These are phyloP conservation scores for Diuraphis noxia DNA, from an alignment of 1,140 invertebrate genomes.

Conservation along the genomic window DNA sequence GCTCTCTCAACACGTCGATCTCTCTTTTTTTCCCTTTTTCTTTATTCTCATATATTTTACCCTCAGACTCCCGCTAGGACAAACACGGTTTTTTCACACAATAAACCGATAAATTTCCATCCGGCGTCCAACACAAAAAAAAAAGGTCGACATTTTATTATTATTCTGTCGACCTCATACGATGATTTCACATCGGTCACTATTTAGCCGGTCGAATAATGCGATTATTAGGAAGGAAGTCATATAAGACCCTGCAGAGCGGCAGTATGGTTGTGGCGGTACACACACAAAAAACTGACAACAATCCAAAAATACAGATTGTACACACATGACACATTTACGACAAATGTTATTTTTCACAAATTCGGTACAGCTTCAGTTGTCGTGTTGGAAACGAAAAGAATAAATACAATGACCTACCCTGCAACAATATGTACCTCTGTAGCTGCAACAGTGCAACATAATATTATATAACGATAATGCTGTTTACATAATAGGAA, in stretches of 20 bases:
- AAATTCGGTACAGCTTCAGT: not conserved
- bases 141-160: constrained; percentile 40
- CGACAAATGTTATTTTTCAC: constrained; percentile 11
- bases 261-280: not conserved
- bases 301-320: not conserved
- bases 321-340: not conserved
- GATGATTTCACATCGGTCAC: constrained; percentile 38
- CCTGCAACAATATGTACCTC: not conserved
- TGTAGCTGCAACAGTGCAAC: not conserved
- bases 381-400: not conserved
- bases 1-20: not conserved
- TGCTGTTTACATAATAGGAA: not conserved
- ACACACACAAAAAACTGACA: not conserved
- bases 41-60: constrained; percentile 35
- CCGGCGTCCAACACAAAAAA: constrained; percentile 22
- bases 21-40: not conserved
- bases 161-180: constrained; percentile 30
- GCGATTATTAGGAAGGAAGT: constrained; percentile 23
- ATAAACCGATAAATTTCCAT: constrained; percentile 48
- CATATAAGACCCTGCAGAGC: not conserved
- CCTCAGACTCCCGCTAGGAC: constrained; percentile 40
- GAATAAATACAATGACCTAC: not conserved
- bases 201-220: constrained; percentile 4
- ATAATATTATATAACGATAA: not conserved
- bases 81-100: constrained; percentile 42